These are phyloP conservation scores for Scopus umbretta DNA, from an alignment of 2,113 vertebrate species.

Conservation along the genomic window DNA sequence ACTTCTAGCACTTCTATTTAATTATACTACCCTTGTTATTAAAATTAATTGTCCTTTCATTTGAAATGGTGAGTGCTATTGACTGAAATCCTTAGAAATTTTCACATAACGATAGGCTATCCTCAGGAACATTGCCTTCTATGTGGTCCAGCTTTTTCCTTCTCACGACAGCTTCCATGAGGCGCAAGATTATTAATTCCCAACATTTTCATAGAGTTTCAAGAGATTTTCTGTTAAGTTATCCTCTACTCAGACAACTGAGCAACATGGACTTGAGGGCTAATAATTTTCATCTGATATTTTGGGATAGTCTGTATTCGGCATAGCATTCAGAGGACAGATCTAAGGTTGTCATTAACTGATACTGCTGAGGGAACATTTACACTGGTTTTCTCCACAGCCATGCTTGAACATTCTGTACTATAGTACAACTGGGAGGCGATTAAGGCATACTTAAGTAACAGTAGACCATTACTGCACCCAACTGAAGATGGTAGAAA, in stretches of 20 bases:
- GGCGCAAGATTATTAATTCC: not conserved
- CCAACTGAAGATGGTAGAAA: not conserved
- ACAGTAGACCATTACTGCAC: not conserved
- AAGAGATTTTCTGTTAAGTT: not conserved
- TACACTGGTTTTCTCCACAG: not conserved
- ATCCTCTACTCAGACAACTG: not conserved
- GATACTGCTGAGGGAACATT: not conserved
- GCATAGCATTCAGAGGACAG: not conserved
- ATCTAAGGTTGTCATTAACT: not conserved
- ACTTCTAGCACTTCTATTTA: not conserved
- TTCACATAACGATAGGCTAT: not conserved
- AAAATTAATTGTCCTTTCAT: not conserved
- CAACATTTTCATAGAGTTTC: not conserved
- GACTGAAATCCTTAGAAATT: not conserved
- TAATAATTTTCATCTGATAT: not conserved
- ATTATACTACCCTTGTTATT: not conserved
- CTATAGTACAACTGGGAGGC: not conserved
- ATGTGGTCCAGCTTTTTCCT: not conserved
- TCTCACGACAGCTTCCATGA: not conserved
- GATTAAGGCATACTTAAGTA: not conserved
- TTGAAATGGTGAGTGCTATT: not conserved
- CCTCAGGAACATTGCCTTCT: not conserved
- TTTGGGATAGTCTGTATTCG: not conserved
- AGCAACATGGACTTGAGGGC: not conserved
- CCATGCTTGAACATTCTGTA: not conserved